Evolutionary conservation across 1,140 invertebrate species (phyloP), one percentile per base, ranked within the genome.

Genomic region (Zaprionus inermis): DNA sequence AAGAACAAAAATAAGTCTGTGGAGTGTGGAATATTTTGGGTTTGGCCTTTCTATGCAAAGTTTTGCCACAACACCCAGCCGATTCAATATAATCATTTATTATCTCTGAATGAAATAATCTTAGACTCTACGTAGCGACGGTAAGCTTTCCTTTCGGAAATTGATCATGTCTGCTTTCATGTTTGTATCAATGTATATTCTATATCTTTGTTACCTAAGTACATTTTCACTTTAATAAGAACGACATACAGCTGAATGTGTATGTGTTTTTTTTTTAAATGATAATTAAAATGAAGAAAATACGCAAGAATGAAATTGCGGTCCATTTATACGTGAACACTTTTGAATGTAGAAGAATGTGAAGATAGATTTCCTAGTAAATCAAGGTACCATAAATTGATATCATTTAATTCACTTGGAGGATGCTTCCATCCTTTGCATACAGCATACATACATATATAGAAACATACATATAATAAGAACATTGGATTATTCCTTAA

Each of bases 31-130:
- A 12, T 28, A 14, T 49, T 49, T 57, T 38, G 41, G 16, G 11
- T 66, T 72, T 58, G 69, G 24, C 61, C 38, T 72, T 30, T 38
- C 54, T 57, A 56, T 44, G 36, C 57, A 24, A n/a, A 57, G 16
- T 28, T 55, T 12, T 52, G 36, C n/a, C 38, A 49, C 7, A 55
- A 16, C 60, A 38, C 49, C 57, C 16, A 24, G 44, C 20, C 54
- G 14, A 49, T 61, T 46, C 14, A n/a, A 30, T 68, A 16, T 30
- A 46, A 38, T 22, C 41, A 30, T 44, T 16, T 60, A 30, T 16
- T 16, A 16, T 44, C 38, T 44, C 38, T 9, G n/a, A n/a, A 3
- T 44, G 20, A 49, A 49, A 49, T 22, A 49, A 49, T 49, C 44
- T 20, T 49, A 20, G 9, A 20, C 18, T 49, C 18, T 49, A 49